Evolutionary conservation across 2,888 invertebrate genomes (phyloP).

Genomic region (Caenorhabditis virilis): DNA sequence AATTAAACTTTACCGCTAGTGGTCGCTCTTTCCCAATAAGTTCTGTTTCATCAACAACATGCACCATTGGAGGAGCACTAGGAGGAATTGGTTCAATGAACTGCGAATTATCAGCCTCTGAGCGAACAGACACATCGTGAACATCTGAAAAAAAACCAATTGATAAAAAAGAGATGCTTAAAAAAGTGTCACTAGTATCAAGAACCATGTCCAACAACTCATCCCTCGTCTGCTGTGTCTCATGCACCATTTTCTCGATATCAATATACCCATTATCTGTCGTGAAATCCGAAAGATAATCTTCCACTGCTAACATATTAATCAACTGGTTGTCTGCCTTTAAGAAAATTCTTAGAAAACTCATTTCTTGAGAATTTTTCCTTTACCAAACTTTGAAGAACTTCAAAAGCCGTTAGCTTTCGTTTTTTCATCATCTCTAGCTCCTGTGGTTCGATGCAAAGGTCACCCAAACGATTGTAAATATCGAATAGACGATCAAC

Average conservation of each 20-base stretch:
- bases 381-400: slow-evolving; percentile 14
- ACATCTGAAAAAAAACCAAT: too few species aligned
- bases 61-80: too few species aligned
- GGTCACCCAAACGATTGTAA: slow-evolving; percentile 15
- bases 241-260: slow-evolving; percentile 7
- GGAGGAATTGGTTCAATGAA: background rate
- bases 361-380: background rate
- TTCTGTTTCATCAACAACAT: too few species aligned
- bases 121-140: too few species aligned
- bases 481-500: slow-evolving; percentile 27
- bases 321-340: slow-evolving; percentile 16
- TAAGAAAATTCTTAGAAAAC: background rate
- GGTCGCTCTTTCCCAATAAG: too few species aligned
- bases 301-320: slow-evolving; percentile 18
- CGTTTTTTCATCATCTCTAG: slow-evolving; percentile 10
- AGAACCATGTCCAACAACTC: background rate
- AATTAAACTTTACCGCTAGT: too few species aligned
- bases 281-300: slow-evolving; percentile 9
- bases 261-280: slow-evolving; percentile 14
- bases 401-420: slow-evolving; percentile 7
- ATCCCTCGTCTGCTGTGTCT: background rate
- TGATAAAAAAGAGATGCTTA: too few species aligned
- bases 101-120: too few species aligned
- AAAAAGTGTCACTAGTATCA: too few species aligned
- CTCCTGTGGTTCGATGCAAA: slow-evolving; percentile 11